Conservation (phyloP, 2,888 invertebrate species). For the Agonopterix heracliana region DNA sequence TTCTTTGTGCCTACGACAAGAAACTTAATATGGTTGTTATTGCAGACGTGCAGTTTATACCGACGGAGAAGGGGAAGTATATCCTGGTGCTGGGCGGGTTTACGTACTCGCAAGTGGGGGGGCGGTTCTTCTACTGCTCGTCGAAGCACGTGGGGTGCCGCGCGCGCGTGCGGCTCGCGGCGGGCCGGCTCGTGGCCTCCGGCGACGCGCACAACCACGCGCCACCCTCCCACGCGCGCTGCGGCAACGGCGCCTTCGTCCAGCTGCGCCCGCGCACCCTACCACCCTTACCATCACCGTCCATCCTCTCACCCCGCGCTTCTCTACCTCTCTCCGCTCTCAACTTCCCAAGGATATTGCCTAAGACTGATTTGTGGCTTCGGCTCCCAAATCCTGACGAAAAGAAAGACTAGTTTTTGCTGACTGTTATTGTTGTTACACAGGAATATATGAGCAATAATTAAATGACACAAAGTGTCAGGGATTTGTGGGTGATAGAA, state of each 20-base stretch:
- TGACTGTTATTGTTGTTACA: background rate
- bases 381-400: constrained; percentile 44
- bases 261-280: constrained; percentile 53
- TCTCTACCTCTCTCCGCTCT: constrained; percentile 55
- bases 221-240: constrained; percentile 67
- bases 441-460: constrained; percentile 9
- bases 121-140: constrained; percentile 69
- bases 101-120: constrained; percentile 69
- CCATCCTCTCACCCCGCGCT: constrained; percentile 46
- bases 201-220: constrained; percentile 64
- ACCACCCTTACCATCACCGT: constrained; percentile 30
- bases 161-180: constrained; percentile 55
- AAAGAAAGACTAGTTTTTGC: constrained; percentile 39
- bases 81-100: constrained; percentile 65
- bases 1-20: no score
- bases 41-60: constrained; percentile 70
- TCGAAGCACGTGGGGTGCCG: constrained; percentile 69
- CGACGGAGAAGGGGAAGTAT: constrained; percentile 70
- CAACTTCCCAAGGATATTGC: constrained; percentile 57
- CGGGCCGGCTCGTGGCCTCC: constrained; percentile 57
- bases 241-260: constrained; percentile 67
- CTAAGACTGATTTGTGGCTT: constrained; percentile 64
- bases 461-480: constrained; percentile 1
- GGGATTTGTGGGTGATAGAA: background rate
- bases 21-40: constrained; percentile 13